A percentile compares a stretch with the other conserved stretches of the same genome.
phyloP scores from a whole-genome alignment of 2,888 invertebrate species.

The Sarcophaga carnaria region DNA sequence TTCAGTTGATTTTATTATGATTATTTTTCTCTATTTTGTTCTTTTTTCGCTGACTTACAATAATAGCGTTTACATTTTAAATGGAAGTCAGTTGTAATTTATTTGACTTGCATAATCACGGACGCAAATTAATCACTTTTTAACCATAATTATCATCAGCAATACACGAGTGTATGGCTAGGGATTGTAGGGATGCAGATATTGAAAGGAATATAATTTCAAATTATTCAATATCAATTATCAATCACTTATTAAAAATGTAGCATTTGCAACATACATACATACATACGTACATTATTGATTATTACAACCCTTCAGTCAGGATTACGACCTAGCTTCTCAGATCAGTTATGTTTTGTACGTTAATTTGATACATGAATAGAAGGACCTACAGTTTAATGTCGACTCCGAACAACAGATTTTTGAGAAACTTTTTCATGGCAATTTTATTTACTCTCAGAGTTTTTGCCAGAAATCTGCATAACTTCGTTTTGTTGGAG shows the following conservation, averaged over 20 bases:
- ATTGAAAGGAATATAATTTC: slow-evolving; percentile 16
- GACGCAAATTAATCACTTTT: slow-evolving; percentile 63
- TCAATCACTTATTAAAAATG: background rate
- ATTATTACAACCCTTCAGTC: no score
- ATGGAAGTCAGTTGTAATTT: slow-evolving; percentile 68
- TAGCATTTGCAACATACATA: no score
- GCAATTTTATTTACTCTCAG: no score
- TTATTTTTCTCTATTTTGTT: background rate
- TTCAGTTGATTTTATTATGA: slow-evolving; percentile 4
- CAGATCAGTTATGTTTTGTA: no score
- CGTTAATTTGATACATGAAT: no score
- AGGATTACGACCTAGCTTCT: no score
- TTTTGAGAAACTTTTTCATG: no score
- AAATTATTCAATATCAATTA: background rate
- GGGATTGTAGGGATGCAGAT: slow-evolving; percentile 19
- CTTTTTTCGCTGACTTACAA: slow-evolving; percentile 25
- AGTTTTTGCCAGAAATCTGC: no score
- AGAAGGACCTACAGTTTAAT: no score
- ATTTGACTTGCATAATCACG: slow-evolving; percentile 65
- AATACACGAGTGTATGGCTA: slow-evolving; percentile 7
- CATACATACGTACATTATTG: no score
- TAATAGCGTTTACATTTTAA: slow-evolving; percentile 42
- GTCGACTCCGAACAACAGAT: no score
- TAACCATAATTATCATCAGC: slow-evolving; percentile 52
- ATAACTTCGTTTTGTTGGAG: no score